Evolutionary conservation across 2,888 invertebrate genomes (phyloP).

Genomic region (Campoplex nolae): DNA sequence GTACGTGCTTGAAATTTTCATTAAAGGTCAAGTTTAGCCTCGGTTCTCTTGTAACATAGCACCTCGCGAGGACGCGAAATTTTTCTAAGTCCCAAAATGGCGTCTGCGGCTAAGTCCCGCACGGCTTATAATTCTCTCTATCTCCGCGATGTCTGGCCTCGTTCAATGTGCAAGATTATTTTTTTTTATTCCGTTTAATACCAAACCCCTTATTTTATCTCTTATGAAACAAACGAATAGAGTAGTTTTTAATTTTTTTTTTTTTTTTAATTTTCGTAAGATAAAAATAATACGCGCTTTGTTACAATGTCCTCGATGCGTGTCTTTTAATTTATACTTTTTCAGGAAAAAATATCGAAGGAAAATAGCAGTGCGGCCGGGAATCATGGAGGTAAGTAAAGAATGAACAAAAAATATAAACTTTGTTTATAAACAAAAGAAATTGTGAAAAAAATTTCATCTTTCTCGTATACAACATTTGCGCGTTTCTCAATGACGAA

Average conservation of each 20-base stretch:
- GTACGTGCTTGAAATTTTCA: constrained; percentile 72
- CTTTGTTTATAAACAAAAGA: not conserved
- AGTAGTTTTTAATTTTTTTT: not conserved
- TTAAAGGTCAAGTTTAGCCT: constrained; percentile 68
- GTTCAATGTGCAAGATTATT: constrained; percentile 4
- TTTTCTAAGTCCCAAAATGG: constrained; percentile 95
- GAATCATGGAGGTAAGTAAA: constrained; percentile 83
- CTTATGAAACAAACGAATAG: not conserved
- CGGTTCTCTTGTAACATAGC: constrained; percentile 86
- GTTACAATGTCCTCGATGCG: constrained; percentile 58
- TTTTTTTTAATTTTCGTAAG: not conserved
- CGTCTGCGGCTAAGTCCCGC: constrained; percentile 91
- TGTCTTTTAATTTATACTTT: constrained; percentile 58
- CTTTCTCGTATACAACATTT: constrained; percentile 14
- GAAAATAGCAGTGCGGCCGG: constrained; percentile 82
- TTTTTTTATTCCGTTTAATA: not conserved
- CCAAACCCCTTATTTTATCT: not conserved
- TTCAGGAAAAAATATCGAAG: constrained; percentile 83
- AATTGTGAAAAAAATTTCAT: not conserved
- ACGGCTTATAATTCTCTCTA: constrained; percentile 38
- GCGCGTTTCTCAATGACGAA: constrained; percentile 35
- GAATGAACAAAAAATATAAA: constrained; percentile 3
- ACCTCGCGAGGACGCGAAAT: constrained; percentile 85
- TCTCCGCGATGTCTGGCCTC: constrained; percentile 63
- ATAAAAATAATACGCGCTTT: constrained; percentile 31